Evolutionary conservation across 2,113 vertebrate species (phyloP).

Genomic region (Alces alces): DNA sequence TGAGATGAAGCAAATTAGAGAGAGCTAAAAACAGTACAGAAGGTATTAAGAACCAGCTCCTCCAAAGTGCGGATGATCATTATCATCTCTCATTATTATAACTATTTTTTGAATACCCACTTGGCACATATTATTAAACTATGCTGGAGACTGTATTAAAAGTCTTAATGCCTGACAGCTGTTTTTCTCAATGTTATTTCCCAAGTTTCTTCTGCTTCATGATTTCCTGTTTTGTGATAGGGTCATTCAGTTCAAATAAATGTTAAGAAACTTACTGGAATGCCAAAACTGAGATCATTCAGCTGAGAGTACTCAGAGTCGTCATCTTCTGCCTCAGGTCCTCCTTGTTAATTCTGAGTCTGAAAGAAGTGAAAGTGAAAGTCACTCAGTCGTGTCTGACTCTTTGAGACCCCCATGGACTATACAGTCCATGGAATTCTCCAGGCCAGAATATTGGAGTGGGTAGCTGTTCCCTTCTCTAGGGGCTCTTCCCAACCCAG

Average conservation of each 20-base stretch:
- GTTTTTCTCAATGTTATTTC: slow-evolving; percentile 24
- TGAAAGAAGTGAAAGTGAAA: background rate
- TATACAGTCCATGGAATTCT: background rate
- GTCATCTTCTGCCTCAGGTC: background rate
- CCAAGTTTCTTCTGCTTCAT: slow-evolving; percentile 5
- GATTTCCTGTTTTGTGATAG: background rate
- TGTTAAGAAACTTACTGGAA: background rate
- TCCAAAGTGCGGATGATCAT: background rate
- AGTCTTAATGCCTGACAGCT: slow-evolving; percentile 46
- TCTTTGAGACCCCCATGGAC: background rate
- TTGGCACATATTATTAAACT: slow-evolving; percentile 56
- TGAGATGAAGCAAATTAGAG: slow-evolving; percentile 37
- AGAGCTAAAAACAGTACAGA: slow-evolving; percentile 44
- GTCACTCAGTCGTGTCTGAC: background rate
- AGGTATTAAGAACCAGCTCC: background rate
- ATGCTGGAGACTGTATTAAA: slow-evolving; percentile 48
- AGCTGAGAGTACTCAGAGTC: background rate
- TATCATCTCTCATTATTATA: slow-evolving; percentile 16
- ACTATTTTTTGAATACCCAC: slow-evolving; percentile 55
- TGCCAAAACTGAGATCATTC: background rate
- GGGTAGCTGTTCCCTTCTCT: background rate
- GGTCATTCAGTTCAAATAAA: background rate
- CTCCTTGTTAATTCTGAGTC: background rate
- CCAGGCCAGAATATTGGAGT: background rate
- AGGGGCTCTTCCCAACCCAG: background rate